phyloP scores from a whole-genome alignment of 2,888 invertebrate species.

The Nezara viridula region DNA sequence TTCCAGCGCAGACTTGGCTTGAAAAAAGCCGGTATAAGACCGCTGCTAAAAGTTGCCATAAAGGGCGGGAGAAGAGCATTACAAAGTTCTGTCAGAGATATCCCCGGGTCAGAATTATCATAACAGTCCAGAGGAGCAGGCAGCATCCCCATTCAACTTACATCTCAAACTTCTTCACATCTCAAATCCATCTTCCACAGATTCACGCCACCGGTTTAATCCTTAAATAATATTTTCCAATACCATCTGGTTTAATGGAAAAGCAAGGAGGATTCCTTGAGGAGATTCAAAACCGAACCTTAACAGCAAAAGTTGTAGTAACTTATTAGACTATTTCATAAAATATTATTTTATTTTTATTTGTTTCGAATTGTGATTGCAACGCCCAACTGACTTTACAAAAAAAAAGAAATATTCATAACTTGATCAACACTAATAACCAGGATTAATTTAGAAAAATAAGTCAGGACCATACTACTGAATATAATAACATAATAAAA shows the following conservation, averaged over 20 bases:
- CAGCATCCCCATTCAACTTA: constrained; percentile 36
- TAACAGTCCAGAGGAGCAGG: constrained; percentile 1
- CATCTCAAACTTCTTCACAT: background rate
- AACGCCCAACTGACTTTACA: no score
- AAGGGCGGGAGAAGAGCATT: background rate
- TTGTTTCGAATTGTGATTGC: no score
- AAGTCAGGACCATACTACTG: no score
- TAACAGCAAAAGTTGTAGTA: no score
- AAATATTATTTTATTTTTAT: no score
- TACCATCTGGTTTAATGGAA: background rate
- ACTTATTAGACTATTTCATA: no score
- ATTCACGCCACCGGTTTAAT: background rate
- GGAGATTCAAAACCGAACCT: no score
- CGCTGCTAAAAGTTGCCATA: constrained; percentile 31
- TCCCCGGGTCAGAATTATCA: constrained; percentile 13
- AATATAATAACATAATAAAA: no score
- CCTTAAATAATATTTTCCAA: constrained; percentile 2
- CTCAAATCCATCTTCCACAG: constrained; percentile 37
- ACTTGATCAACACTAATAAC: no score
- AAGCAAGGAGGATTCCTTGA: background rate
- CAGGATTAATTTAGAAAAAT: no score
- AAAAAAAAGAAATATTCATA: no score
- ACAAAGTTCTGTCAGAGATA: constrained; percentile 36
- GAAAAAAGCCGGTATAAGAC: constrained; percentile 2
- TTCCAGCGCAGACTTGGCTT: constrained; percentile 15